Base-by-base conservation (phyloP, 1,140 invertebrate genomes). In the Pantala flavescens region DNA sequence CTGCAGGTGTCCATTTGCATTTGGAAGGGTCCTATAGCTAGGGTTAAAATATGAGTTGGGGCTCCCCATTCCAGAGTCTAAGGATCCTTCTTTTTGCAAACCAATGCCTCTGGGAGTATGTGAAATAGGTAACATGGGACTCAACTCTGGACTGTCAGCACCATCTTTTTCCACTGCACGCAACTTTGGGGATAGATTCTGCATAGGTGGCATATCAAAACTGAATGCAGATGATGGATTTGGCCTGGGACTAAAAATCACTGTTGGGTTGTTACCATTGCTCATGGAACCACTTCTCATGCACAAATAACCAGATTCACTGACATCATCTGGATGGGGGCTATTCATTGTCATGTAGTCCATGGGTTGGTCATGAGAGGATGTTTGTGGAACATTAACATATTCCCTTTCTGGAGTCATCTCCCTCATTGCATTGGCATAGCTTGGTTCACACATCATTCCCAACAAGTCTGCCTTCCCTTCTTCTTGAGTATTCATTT, bases 381-480 rank as follows among this genome's bases (percentile, higher is more conserved):
- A 5, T 70, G 63, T 5, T 3, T 19, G 12, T 3, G 71, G 71
- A 3, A 71, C 23, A 71, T 71, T 71, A 2, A 36, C 28, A 36
- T 71, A 71, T 23, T 71, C 71, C 16, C 71, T 23, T 23, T 71
- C 14, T 23, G 71, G 71, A 23, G 71, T 71, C 23, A 19, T 23
- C 23, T 71, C 28, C 21, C 71, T 71, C 14, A 36, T 24, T 71
- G 71, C 71, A 71, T 71, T 71, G 19, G 28, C 23, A 71, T 71
- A 71, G 23, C 71, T 71, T 21, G 71, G 71, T 23, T 71, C 71
- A 71, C 71, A 7, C 71, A 71, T 71, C 71, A 71, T 71, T 24
- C 23, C 71, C 14, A 71, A 24, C 12, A 19, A 71, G 28, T 71
- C 71, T 19, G 23, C 9, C 12, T 71, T 23, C 71, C 23, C 28